These are phyloP conservation scores for Chaetogeoica ovagalla DNA, from an alignment of 2,888 invertebrate genomes.

Conservation along the genomic window DNA sequence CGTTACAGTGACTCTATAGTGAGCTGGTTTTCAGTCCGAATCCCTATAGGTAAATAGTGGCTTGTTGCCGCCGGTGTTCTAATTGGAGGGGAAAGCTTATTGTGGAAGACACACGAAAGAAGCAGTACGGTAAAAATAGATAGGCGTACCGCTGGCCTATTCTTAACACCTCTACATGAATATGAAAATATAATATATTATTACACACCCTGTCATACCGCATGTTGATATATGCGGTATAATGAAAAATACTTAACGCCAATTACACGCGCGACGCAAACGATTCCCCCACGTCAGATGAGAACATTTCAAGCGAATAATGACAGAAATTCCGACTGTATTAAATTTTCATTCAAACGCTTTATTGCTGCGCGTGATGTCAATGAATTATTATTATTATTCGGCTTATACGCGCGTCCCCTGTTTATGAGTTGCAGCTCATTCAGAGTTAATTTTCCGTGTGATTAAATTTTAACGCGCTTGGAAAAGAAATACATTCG, in stretches of 20 bases:
- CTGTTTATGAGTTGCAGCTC: no score
- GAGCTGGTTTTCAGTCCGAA: slow-evolving; percentile 35
- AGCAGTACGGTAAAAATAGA: slow-evolving; percentile 48
- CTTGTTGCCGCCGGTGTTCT: slow-evolving; percentile 2
- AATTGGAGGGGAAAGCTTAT: slow-evolving; percentile 49
- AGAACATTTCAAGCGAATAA: slow-evolving; percentile 40
- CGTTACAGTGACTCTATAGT: neutral
- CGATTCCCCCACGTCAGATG: neutral
- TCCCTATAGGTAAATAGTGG: slow-evolving; percentile 36
- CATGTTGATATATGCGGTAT: neutral
- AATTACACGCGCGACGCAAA: slow-evolving; percentile 25
- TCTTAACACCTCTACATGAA: slow-evolving; percentile 44
- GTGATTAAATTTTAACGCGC: slow-evolving; percentile 16
- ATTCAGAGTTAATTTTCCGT: slow-evolving; percentile 21
- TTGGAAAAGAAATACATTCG: neutral
- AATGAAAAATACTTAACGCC: slow-evolving; percentile 29
- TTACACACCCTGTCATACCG: slow-evolving; percentile 17
- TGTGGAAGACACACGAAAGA: slow-evolving; percentile 25
- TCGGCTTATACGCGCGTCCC: no score
- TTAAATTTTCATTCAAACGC: slow-evolving; percentile 17
- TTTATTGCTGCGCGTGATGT: neutral
- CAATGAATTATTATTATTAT: neutral
- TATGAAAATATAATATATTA: slow-evolving; percentile 33
- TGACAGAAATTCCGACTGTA: slow-evolving; percentile 16
- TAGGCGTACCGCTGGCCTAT: slow-evolving; percentile 40